phyloP scores from a whole-genome alignment of 2,888 invertebrate genomes.

The Cosmia trapezina region DNA sequence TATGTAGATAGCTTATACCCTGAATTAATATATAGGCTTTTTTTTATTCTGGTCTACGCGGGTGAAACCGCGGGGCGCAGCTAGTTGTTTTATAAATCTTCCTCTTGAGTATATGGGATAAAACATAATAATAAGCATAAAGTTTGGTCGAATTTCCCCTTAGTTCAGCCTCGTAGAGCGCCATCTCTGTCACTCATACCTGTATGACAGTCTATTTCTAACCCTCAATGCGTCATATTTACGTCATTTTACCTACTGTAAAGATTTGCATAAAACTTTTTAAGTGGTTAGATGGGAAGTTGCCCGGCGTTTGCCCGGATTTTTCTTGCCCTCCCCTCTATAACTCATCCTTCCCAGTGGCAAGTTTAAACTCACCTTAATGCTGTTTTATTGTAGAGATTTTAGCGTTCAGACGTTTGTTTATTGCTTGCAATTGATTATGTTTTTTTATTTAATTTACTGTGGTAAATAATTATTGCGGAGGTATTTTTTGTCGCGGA shows the following conservation, averaged over 20 bases:
- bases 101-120: too few species aligned
- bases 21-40: too few species aligned
- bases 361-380: conserved; percentile 65
- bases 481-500: not conserved
- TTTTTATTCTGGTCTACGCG: too few species aligned
- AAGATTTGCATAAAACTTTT: conserved; percentile 69
- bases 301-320: conserved; percentile 48
- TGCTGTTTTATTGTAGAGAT: conserved; percentile 61
- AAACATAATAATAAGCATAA: too few species aligned
- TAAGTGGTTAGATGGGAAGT: conserved; percentile 68
- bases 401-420: conserved; percentile 51
- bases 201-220: not conserved
- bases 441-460: conserved; percentile 36
- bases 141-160: too few species aligned
- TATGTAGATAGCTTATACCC: too few species aligned
- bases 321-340: conserved; percentile 61
- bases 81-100: too few species aligned
- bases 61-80: too few species aligned
- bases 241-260: conserved; percentile 22
- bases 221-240: conserved; percentile 27
- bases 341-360: conserved; percentile 63
- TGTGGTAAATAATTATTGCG: not conserved
- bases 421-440: conserved; percentile 62
- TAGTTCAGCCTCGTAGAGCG: not conserved
- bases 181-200: not conserved